Conservation (phyloP, 30 jellyfish, hydroid and myxozoan species). For the Chrysaora quinquecirrha region DNA sequence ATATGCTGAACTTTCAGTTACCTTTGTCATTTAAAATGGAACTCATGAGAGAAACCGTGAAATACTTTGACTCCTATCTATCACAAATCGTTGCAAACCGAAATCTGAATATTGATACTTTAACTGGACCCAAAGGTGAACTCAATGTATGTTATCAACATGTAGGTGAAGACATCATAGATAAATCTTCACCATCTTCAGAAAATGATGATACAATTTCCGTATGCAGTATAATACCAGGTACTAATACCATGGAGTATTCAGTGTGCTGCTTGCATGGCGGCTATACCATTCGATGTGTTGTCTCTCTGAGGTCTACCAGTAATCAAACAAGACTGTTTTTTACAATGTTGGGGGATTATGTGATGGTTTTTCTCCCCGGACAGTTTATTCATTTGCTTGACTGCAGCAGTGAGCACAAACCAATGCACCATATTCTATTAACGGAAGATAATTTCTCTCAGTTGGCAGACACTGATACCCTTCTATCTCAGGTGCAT, state of each 20-base stretch:
- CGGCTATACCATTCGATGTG: conserved; percentile 59
- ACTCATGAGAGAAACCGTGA: conserved; percentile 47
- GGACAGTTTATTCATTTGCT: conserved; percentile 80
- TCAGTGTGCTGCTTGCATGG: conserved; percentile 82
- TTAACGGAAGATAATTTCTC: conserved; percentile 49
- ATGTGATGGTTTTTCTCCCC: conserved; percentile 63
- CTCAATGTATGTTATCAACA: conserved; percentile 82
- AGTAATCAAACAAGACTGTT: conserved; percentile 23
- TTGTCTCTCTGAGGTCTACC: conserved; percentile 27
- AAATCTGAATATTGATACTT: conserved; percentile 62
- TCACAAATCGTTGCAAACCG: conserved; percentile 34
- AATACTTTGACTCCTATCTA: conserved; percentile 44
- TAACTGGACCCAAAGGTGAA: conserved; percentile 65
- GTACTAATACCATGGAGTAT: conserved; percentile 38
- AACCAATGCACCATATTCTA: conserved; percentile 78
- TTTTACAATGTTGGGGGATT: conserved; percentile 79
- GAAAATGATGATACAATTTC: conserved; percentile 46
- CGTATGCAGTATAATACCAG: conserved; percentile 34
- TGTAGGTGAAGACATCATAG: neutral
- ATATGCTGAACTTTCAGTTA: conserved; percentile 63
- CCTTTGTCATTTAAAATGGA: conserved; percentile 71
- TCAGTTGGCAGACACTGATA: conserved; percentile 17
- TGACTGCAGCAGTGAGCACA: conserved; percentile 91
- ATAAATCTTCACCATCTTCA: conserved; percentile 31
- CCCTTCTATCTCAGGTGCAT: conserved; percentile 36